These are phyloP conservation scores for Helicoverpa armigera DNA, from an alignment of 1,140 invertebrate species.

Conservation along the genomic window DNA sequence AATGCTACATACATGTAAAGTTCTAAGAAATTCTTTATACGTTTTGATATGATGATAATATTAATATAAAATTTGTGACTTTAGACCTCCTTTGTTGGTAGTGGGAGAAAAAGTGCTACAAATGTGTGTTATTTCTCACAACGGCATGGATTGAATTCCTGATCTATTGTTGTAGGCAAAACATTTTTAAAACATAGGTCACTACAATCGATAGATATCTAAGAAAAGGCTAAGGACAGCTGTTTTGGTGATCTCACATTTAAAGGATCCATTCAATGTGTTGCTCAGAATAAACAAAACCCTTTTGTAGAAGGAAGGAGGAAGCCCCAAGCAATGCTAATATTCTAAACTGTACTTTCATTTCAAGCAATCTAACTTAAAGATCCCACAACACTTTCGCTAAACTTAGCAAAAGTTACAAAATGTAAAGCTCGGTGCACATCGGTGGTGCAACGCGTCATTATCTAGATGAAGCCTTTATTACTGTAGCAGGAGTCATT, in stretches of 20 bases:
- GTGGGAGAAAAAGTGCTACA: not conserved
- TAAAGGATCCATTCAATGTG: too few relatives aligned
- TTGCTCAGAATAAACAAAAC: too few relatives aligned
- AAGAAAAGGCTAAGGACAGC: too few relatives aligned
- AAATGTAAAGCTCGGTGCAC: conserved; percentile 44
- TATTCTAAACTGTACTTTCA: conserved; percentile 8
- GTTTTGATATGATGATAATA: conserved; percentile 37
- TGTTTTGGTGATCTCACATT: too few relatives aligned
- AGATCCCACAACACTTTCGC: conserved; percentile 40
- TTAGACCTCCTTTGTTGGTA: conserved; percentile 22
- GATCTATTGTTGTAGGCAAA: not conserved
- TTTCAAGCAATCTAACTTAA: conserved; percentile 24
- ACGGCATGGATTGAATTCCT: too few relatives aligned
- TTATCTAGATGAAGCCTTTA: conserved; percentile 46
- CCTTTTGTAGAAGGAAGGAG: too few relatives aligned
- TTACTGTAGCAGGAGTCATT: conserved; percentile 43
- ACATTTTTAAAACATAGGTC: not conserved
- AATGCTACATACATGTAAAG: conserved; percentile 23
- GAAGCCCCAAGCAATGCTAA: not conserved
- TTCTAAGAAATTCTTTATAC: conserved; percentile 29
- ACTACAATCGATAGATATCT: too few relatives aligned
- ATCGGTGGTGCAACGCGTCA: conserved; percentile 41
- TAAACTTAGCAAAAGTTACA: conserved; percentile 32
- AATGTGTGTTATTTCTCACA: not conserved
- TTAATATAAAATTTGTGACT: conserved; percentile 23